Base-by-base conservation (phyloP, 2,113 vertebrate species). In the Lepisosteus oculatus region DNA sequence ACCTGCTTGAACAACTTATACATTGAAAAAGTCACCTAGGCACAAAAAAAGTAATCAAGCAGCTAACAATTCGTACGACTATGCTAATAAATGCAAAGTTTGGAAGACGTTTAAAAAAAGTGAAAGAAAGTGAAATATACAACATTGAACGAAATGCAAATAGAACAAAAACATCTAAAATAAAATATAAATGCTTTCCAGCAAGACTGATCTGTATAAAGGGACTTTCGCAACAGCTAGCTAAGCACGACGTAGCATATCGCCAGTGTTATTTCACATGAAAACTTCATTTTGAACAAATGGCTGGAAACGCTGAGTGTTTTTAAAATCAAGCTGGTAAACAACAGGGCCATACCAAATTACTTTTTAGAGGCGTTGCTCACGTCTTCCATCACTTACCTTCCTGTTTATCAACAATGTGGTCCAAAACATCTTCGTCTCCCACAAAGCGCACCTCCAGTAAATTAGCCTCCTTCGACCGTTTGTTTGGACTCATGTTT, bases 401-500 rank as follows among this genome's bases (percentile, higher is more conserved):
- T 83, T 92, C 73, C 77, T 88, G 87, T 83, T 90, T 93, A 74
- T 99, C 96, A 62, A 92, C 84, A 77, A 99, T 98, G 83, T 98
- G 95, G 69, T 90, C 92, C 85, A 97, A 75, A 55, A 97, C 97
- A 70, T 97, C 94, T 72, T 90, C 91, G 78, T 99, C 97, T 0
- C 93, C 84, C 61, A 98, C 85, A 80, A 99, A 99, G 61, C 87
- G 93, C 77, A 98, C 93, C 72, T 93, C 83, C 73, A 94, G 69
- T 6, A 74, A 75, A 57, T 71, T 74, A 13, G 74, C 8, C 51
- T 76, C 76, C 17, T 68, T 74, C 55, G 69, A 9, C 7, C 63
- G 67, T 2, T 79, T 82, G 55, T 51, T 29, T 43, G 73, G 77
- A 84, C 82, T 95, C 93, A 93, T 95, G 75, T 68, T 78, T 87